A percentile compares a stretch with the other conserved stretches of the same genome.
These are phyloP conservation scores for Anastatus disparis DNA, from an alignment of 1,140 invertebrate genomes.

Conservation along the genomic window DNA sequence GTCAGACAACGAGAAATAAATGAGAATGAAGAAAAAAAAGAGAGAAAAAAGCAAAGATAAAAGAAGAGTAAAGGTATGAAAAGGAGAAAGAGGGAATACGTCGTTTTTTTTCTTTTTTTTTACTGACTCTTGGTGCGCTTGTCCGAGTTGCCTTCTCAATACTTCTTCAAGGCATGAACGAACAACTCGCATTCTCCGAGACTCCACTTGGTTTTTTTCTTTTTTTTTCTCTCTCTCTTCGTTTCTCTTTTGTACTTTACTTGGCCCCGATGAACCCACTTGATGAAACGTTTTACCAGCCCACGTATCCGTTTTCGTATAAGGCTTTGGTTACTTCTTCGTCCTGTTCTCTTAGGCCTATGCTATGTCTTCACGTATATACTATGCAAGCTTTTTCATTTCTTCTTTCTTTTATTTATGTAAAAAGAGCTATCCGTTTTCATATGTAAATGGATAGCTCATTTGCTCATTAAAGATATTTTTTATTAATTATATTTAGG, in stretches of 20 bases:
- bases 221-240: not conserved
- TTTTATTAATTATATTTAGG: no score
- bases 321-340: constrained; percentile 10
- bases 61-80: constrained; percentile 41
- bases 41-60: constrained; percentile 20
- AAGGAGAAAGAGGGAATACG: constrained; percentile 52
- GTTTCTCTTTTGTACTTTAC: not conserved
- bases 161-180: constrained; percentile 49
- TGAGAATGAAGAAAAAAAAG: constrained; percentile 32
- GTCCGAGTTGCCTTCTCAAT: constrained; percentile 25
- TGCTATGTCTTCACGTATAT: no score
- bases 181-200: constrained; percentile 52
- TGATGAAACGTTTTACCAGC: constrained; percentile 59
- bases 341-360: not conserved
- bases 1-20: constrained; percentile 42
- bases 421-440: no score
- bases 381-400: no score
- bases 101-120: no score
- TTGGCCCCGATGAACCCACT: constrained; percentile 59
- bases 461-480: no score
- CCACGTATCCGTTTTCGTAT: constrained; percentile 44
- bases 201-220: not conserved
- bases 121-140: constrained; percentile 47
- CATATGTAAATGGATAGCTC: no score
- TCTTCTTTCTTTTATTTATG: no score